Conservation (phyloP, 2,797 vertebrate genomes). For the Centropyge bicolor region DNA sequence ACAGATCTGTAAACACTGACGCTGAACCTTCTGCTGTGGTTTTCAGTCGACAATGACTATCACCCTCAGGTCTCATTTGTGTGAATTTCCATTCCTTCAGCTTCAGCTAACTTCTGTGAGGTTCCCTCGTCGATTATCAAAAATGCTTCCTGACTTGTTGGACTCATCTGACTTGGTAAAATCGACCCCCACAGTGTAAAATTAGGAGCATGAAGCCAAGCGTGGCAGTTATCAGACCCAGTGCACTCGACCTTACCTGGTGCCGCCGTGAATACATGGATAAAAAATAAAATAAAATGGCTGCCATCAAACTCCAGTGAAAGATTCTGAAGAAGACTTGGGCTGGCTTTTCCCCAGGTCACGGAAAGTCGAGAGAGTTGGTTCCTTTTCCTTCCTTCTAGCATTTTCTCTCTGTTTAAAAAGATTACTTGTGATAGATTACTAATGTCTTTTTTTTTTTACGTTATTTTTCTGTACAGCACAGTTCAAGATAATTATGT, state of each 20-base stretch:
- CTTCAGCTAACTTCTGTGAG: neutral
- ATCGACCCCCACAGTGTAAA: constrained; percentile 25
- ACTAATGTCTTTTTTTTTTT: neutral
- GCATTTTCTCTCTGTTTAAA: too few species aligned
- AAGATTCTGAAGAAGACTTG: neutral
- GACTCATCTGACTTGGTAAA: constrained; percentile 25
- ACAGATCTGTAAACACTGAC: neutral
- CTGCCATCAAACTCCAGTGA: neutral
- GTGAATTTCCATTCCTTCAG: constrained; percentile 10
- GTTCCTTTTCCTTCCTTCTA: too few species aligned
- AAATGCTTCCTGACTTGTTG: neutral
- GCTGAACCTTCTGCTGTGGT: neutral
- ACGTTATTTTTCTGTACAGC: too few species aligned
- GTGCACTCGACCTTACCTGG: neutral
- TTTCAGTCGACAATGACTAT: neutral
- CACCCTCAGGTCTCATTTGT: neutral
- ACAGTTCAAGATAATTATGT: too few species aligned
- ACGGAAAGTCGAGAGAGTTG: too few species aligned
- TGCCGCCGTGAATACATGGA: neutral
- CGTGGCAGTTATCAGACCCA: neutral
- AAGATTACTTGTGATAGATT: too few species aligned
- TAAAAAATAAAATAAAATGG: constrained; percentile 18
- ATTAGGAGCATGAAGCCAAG: constrained; percentile 11
- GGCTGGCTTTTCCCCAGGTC: neutral
- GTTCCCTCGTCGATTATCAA: neutral